Evolutionary conservation across 2,888 invertebrate species (phyloP), one percentile per base, ranked within the genome.

Genomic region (Bellardia pandia): DNA sequence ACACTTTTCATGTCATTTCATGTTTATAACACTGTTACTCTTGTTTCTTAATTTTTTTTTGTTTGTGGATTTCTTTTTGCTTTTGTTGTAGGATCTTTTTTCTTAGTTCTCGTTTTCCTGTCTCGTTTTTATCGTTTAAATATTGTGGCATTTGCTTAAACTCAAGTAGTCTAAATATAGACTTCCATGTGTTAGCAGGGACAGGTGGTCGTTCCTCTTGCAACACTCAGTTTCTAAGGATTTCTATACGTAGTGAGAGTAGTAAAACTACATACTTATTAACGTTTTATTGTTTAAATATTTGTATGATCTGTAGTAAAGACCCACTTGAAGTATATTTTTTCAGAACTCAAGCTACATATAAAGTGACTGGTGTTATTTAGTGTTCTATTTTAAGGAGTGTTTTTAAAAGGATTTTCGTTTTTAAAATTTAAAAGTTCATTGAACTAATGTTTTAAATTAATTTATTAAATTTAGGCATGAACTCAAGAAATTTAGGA

Each of bases 81-180:
- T 74, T 16, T 71, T 11, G 4, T 23, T 68, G 75, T 85, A 76
- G 85, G 85, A 80, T 78, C 78, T 86, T 69, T 78, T 74, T 60
- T n/a, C 23, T 11, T 13, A 14, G 60, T 53, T 42, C 68, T 71
- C 48, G 42, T 64, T 77, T 80, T 58, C 53, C 45, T 80, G 60
- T 40, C 77, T 78, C 33, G 53, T 42, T 79, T 75, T 58, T 62
- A 72, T 66, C 33, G 30, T 42, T 80, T 72, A 86, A 83, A 58
- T 79, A 78, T 69, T 60, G 37, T 53, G 58, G 48, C 75, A 74
- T 64, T 77, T 74, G 81, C 68, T 74, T 60, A 69, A 69, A 81
- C 69, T 78, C 74, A 66, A 84, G 68, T 62, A 87, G 87, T 87
- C 87, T 87, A 87, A 85, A 85, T 85, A 87, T 87, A 87, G 87